Percentiles rank a stretch among this genome's conserved stretches.
phyloP scores from a whole-genome alignment of 1,140 invertebrate genomes.

The Papilio xuthus region DNA sequence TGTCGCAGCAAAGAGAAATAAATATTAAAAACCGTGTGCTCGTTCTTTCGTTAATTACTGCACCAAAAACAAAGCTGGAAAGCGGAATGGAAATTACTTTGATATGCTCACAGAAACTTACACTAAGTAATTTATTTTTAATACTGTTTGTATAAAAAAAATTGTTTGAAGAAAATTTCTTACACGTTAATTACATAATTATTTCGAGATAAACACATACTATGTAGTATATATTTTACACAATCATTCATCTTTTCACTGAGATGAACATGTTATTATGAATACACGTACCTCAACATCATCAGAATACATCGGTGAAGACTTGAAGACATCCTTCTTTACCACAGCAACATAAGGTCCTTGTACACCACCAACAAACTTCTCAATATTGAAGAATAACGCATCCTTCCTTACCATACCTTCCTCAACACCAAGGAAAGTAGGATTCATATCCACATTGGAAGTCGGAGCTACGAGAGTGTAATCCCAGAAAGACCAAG shows the following conservation, averaged over 20 bases:
- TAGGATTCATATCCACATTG: slow-evolving; percentile 93
- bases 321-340: slow-evolving; percentile 81
- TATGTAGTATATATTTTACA: too few species aligned
- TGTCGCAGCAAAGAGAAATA: not conserved
- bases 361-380: slow-evolving; percentile 94
- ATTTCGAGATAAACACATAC: too few species aligned
- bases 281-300: slow-evolving; percentile 74
- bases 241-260: not conserved
- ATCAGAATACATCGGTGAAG: slow-evolving; percentile 70
- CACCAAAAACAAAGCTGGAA: slow-evolving; percentile 1
- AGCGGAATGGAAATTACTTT: not conserved
- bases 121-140: not conserved
- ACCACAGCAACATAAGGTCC: slow-evolving; percentile 87
- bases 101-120: not conserved
- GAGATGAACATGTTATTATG: not conserved
- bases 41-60: slow-evolving; percentile 2
- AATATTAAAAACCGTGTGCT: not conserved
- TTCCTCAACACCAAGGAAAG: slow-evolving; percentile 84
- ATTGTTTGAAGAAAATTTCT: too few species aligned
- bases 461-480: slow-evolving; percentile 92
- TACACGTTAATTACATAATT: too few species aligned
- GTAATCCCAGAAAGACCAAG: slow-evolving; percentile 95
- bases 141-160: not conserved
- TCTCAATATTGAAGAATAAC: slow-evolving; percentile 94
- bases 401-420: slow-evolving; percentile 92